Evolutionary conservation across 2,888 invertebrate species (phyloP), one percentile per base, ranked within the genome.

Genomic region (Camptogramma bilineatum): DNA sequence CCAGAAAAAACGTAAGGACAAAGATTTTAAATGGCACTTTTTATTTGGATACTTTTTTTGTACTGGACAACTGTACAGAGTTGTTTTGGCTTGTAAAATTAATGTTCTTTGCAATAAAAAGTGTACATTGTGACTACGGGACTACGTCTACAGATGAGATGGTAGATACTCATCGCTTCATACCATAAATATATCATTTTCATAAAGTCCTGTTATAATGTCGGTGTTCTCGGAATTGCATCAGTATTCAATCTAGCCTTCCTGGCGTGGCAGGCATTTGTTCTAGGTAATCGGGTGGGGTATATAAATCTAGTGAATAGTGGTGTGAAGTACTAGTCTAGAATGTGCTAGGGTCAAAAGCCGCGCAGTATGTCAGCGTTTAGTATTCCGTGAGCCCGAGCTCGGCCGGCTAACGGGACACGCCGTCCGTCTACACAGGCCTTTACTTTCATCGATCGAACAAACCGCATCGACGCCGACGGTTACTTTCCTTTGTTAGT

Each of bases 391-490:
- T 86, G 88, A 86, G 90, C 81, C 82, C 82, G 83, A 80, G 83
- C 84, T 82, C 84, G 85, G 86, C 86, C 90, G 81, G 81, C 82
- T 92, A 93, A 91, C 92, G 91, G 92, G 88, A 91, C 87, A 81
- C 78, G 73, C 75, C 80, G 81, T 73, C 84, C 85, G 88, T 89
- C 90, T 88, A 84, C 86, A 83, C 87, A 79, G 86, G 91, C 88
- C 91, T 92, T 92, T 92, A 93, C 92, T 92, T 92, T 92, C 92
- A 91, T 92, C 93, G 91, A 92, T 91, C 90, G 87, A 81, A 83
- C 86, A 81, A 84, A 87, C 87, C 85, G 84, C 84, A 81, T 79
- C 86, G 77, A 78, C 73, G 90, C 78, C 86, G 77, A 78, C 73
- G 90, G 88, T 91, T 91, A 91, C 92, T 93, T 92, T 92, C 91